Evolutionary conservation across 2,113 vertebrate genomes (phyloP).

Genomic region (Pluvianellus socialis): DNA sequence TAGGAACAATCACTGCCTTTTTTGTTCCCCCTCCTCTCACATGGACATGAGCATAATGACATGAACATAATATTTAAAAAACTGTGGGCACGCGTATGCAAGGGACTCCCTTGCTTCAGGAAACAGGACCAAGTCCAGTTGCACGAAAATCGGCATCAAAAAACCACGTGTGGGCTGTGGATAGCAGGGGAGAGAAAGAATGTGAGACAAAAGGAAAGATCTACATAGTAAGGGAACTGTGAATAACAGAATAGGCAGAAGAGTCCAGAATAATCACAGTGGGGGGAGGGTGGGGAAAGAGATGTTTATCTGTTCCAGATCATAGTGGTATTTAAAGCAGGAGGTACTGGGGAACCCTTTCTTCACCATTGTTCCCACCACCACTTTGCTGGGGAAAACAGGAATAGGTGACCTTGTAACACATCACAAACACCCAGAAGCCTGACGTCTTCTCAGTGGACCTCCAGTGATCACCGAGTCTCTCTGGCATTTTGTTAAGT

Average conservation of each 20-base stretch:
- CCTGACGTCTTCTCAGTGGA: background rate
- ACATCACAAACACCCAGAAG: background rate
- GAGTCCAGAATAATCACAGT: background rate
- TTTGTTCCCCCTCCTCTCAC: background rate
- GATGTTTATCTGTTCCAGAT: background rate
- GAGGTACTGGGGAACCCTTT: background rate
- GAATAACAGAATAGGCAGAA: background rate
- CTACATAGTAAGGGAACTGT: background rate
- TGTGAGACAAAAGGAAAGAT: background rate
- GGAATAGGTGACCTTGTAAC: background rate
- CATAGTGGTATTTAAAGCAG: background rate
- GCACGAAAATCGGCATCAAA: background rate
- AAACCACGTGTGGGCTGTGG: background rate
- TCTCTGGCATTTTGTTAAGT: background rate
- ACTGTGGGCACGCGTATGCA: background rate
- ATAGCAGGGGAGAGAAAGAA: background rate
- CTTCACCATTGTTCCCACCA: background rate
- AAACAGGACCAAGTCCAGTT: background rate
- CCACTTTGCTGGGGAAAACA: background rate
- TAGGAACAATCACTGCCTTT: background rate
- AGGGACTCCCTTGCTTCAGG: background rate
- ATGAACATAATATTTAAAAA: background rate
- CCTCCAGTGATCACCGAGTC: background rate
- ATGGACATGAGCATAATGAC: background rate
- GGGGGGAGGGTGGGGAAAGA: no score